These are phyloP conservation scores for Calidris pygmaea DNA, from an alignment of 2,113 vertebrate species.

Conservation along the genomic window DNA sequence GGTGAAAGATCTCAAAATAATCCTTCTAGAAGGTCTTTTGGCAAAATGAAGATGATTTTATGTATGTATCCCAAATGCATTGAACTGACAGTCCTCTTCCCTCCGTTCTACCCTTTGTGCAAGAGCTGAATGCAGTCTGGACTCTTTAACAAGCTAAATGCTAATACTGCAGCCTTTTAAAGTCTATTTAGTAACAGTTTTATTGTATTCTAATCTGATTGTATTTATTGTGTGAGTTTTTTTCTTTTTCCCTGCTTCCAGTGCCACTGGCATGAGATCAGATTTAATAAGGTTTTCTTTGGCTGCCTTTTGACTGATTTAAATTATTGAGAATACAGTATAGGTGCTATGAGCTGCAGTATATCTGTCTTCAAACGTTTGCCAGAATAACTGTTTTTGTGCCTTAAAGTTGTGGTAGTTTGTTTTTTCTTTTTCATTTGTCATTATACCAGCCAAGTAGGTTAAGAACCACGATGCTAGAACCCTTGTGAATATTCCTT, in stretches of 20 bases:
- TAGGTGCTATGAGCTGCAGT: background rate
- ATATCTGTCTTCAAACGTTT: background rate
- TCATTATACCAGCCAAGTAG: background rate
- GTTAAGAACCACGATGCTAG: background rate
- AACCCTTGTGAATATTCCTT: background rate
- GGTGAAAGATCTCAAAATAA: background rate
- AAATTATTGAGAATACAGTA: background rate
- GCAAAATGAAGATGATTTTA: background rate
- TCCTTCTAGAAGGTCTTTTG: background rate
- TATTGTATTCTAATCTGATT: background rate
- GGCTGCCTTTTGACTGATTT: background rate
- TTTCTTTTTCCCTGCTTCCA: background rate
- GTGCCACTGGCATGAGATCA: background rate
- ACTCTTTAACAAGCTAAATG: background rate
- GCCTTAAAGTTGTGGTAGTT: background rate
- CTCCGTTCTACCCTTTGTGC: background rate
- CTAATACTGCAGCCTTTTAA: background rate
- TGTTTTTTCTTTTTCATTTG: background rate
- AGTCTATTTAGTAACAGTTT: background rate
- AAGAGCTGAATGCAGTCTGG: background rate
- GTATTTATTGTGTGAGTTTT: background rate
- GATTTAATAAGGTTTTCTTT: background rate
- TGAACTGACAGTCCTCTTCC: background rate
- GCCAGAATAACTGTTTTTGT: background rate
- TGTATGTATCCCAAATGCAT: background rate